These are phyloP conservation scores for Polypedilum vanderplanki DNA, from an alignment of 1,140 invertebrate species.

Conservation along the genomic window DNA sequence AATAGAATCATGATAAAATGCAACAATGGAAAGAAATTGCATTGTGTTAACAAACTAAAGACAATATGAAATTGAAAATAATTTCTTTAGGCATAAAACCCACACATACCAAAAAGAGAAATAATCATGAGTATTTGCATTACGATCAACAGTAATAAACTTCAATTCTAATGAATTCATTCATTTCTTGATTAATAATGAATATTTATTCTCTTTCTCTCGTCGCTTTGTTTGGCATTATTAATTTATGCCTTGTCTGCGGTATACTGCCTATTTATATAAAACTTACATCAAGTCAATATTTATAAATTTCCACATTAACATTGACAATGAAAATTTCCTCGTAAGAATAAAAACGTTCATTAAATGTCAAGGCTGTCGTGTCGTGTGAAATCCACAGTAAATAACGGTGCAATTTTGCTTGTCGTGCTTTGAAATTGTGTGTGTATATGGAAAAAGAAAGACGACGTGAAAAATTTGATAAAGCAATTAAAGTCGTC, in stretches of 20 bases:
- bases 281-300: background rate
- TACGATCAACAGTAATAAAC: slow-evolving; percentile 5
- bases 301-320: slow-evolving; percentile 15
- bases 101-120: slow-evolving; percentile 10
- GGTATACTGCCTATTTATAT: background rate
- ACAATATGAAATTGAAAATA: slow-evolving; percentile 5
- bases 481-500: slow-evolving; percentile 19
- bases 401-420: slow-evolving; percentile 6
- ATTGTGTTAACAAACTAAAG: background rate
- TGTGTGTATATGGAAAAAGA: background rate
- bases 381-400: slow-evolving; percentile 16
- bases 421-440: background rate
- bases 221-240: background rate
- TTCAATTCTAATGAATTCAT: slow-evolving; percentile 13
- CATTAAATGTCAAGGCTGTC: slow-evolving; percentile 5
- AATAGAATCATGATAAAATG: too few species aligned
- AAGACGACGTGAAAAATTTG: background rate
- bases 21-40: background rate
- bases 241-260: slow-evolving; percentile 17
- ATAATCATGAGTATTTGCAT: slow-evolving; percentile 8
- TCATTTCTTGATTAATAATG: background rate
- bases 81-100: background rate
- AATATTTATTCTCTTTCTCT: background rate
- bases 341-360: background rate
- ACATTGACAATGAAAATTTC: background rate